Conservation (phyloP, 2,113 vertebrate species). For the Scolopax mira region DNA sequence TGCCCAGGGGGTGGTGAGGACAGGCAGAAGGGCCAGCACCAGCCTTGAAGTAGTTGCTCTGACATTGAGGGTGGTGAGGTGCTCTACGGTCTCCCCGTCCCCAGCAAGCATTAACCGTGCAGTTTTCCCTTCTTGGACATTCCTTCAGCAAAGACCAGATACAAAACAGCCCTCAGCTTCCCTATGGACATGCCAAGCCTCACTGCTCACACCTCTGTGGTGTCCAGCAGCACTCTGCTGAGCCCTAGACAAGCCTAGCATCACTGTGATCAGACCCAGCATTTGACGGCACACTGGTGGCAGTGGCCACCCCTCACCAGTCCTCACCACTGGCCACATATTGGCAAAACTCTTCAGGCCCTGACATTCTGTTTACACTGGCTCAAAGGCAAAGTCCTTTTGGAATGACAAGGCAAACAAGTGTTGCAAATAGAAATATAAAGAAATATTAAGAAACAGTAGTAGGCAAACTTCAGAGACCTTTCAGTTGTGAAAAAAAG, state of each 20-base stretch:
- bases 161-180: not conserved
- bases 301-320: not conserved
- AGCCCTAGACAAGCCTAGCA: not conserved
- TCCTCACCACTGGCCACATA: fast-evolving
- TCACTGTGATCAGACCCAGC: not conserved
- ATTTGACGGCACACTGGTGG: not conserved
- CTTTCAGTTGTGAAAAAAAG: not conserved
- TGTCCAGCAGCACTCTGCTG: not conserved
- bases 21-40: not conserved
- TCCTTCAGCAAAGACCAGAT: not conserved
- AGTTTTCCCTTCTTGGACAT: not conserved
- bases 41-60: not conserved
- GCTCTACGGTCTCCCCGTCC: not conserved
- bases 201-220: not conserved
- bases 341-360: not conserved
- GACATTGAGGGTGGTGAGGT: not conserved
- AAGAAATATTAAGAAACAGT: not conserved
- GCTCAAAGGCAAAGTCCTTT: not conserved
- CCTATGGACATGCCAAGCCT: not conserved
- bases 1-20: not conserved
- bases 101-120: too few relatives aligned
- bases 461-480: not conserved
- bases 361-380: not conserved
- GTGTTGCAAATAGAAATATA: not conserved
- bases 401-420: not conserved